Conservation (phyloP, 2,797 vertebrate genomes). For the Mus minutoides region DNA sequence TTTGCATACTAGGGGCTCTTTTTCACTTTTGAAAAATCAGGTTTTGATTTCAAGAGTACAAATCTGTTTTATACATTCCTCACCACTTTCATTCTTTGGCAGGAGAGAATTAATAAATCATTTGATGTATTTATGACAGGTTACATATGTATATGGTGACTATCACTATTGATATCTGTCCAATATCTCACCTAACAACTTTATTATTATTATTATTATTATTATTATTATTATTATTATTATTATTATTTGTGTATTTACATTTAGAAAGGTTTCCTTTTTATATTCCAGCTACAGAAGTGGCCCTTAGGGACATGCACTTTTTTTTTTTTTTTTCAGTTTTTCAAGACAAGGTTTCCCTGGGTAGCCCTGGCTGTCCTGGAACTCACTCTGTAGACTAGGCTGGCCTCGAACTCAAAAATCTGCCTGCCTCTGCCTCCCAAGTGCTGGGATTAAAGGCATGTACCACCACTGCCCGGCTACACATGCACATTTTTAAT, state of each 20-base stretch:
- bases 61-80: neutral
- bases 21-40: conserved; percentile 41
- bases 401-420: too few species aligned
- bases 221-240: too few species aligned
- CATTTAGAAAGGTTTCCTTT: conserved; percentile 10
- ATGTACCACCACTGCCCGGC: too few species aligned
- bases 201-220: too few species aligned
- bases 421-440: too few species aligned
- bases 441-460: too few species aligned
- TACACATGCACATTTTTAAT: conserved; percentile 34
- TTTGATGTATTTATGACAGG: neutral
- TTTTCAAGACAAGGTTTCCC: too few species aligned
- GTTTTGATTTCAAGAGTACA: neutral
- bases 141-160: neutral
- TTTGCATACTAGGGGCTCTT: neutral
- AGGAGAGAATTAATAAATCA: neutral
- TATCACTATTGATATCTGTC: conserved; percentile 34
- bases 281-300: conserved; percentile 22
- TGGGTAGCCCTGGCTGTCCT: too few species aligned
- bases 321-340: neutral
- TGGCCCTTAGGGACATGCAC: conserved; percentile 30
- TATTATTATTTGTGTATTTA: conserved; percentile 22
- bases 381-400: too few species aligned
- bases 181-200: neutral
- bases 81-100: neutral